A percentile compares a stretch with the other conserved stretches of the same genome.
Conservation (phyloP, 2,888 invertebrate species). For the Spatulosminthurus flaviceps region DNA sequence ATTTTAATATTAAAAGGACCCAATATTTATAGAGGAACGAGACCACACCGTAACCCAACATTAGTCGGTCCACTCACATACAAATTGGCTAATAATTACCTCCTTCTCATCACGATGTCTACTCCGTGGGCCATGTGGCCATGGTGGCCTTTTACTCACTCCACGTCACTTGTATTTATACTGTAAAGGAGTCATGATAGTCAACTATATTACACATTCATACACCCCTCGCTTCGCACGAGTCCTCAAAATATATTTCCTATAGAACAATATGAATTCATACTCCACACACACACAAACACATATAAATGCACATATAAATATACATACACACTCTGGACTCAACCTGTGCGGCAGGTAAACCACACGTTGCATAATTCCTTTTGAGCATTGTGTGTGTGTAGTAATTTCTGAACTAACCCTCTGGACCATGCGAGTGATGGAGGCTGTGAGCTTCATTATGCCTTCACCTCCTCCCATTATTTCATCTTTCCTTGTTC, state of each 20-base stretch:
- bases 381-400: background rate
- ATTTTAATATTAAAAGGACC: slow-evolving; percentile 57
- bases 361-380: background rate
- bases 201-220: too few relatives aligned
- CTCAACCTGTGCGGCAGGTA: background rate
- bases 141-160: slow-evolving; percentile 41
- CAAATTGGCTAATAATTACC: slow-evolving; percentile 54
- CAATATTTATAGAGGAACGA: slow-evolving; percentile 53
- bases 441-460: background rate
- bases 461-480: background rate
- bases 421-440: slow-evolving; percentile 7
- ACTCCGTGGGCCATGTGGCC: slow-evolving; percentile 37
- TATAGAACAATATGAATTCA: too few relatives aligned
- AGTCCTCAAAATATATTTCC: too few relatives aligned
- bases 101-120: slow-evolving; percentile 35
- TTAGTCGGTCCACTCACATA: slow-evolving; percentile 49
- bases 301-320: too few relatives aligned
- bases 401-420: slow-evolving; percentile 12
- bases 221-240: too few relatives aligned
- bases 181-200: background rate
- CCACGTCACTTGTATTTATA: slow-evolving; percentile 21
- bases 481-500: slow-evolving; percentile 3
- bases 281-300: too few relatives aligned
- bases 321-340: too few relatives aligned
- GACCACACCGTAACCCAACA: slow-evolving; percentile 54